phyloP scores from a whole-genome alignment of 2,113 vertebrate species.

The Lophotis ruficrista region DNA sequence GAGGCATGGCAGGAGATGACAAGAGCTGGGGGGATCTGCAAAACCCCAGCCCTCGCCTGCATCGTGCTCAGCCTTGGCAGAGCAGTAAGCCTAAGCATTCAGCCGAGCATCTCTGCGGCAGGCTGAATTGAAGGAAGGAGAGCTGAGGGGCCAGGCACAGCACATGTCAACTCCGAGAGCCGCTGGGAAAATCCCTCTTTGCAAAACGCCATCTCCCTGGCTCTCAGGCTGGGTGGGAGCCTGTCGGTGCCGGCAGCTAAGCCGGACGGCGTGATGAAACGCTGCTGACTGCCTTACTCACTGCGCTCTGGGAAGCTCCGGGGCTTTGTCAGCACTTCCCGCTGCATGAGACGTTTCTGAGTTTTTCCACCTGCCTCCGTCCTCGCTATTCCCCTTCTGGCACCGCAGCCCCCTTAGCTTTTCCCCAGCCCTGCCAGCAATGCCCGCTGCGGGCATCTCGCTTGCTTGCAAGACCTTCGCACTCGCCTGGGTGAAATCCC shows the following conservation, averaged over 20 bases:
- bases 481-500: neutral
- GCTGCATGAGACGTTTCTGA: neutral
- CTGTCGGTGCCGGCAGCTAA: neutral
- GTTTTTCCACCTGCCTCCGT: neutral
- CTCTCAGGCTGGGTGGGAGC: neutral
- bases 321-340: conserved; percentile 24
- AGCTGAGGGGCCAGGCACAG: neutral
- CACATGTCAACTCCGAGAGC: neutral
- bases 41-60: neutral
- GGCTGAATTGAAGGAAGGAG: neutral
- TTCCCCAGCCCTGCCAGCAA: neutral
- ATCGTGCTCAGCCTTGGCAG: neutral
- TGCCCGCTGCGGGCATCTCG: neutral
- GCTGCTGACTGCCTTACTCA: conserved; percentile 32
- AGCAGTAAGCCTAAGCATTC: neutral
- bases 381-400: neutral
- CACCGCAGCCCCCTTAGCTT: neutral
- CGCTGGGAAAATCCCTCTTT: conserved; percentile 12
- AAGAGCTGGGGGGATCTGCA: neutral
- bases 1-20: neutral
- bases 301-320: neutral
- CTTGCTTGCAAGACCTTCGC: neutral
- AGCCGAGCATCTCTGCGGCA: fast-evolving
- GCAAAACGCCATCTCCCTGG: neutral
- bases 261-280: neutral